phyloP scores from a whole-genome alignment of 2,113 vertebrate species.

The Aldabrachelys gigantea region DNA sequence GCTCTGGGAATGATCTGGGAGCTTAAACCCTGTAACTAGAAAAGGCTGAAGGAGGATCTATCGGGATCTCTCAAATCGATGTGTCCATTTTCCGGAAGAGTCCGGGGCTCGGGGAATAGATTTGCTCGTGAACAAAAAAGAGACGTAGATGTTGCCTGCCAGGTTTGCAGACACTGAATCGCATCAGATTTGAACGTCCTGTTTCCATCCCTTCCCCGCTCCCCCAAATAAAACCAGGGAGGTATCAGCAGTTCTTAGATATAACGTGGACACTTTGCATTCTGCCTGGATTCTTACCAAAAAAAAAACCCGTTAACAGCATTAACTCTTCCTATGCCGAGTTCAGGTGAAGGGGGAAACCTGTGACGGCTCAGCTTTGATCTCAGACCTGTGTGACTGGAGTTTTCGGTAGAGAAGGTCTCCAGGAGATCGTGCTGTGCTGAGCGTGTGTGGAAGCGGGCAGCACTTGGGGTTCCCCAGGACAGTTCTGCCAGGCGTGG shows the following conservation, averaged over 20 bases:
- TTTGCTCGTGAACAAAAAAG: conserved; percentile 34
- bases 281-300: not conserved
- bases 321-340: not conserved
- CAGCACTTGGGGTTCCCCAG: not conserved
- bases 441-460: not conserved
- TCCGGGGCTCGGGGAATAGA: not conserved
- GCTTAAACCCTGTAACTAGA: conserved; percentile 26
- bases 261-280: not conserved
- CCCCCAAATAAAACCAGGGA: not conserved
- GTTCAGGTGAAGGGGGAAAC: not conserved
- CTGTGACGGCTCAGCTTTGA: not conserved
- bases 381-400: not conserved
- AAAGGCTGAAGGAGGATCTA: conserved; percentile 49
- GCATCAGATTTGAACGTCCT: not conserved
- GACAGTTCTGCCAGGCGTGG: not conserved
- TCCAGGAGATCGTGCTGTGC: not conserved
- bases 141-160: not conserved
- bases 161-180: not conserved
- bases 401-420: not conserved
- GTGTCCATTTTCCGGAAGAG: not conserved
- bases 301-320: not conserved
- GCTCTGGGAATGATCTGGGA: conserved; percentile 45
- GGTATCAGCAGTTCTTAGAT: not conserved
- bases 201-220: not conserved
- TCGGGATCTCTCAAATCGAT: not conserved